phyloP scores from a whole-genome alignment of 2,113 vertebrate genomes.

The Cebus imitator region DNA sequence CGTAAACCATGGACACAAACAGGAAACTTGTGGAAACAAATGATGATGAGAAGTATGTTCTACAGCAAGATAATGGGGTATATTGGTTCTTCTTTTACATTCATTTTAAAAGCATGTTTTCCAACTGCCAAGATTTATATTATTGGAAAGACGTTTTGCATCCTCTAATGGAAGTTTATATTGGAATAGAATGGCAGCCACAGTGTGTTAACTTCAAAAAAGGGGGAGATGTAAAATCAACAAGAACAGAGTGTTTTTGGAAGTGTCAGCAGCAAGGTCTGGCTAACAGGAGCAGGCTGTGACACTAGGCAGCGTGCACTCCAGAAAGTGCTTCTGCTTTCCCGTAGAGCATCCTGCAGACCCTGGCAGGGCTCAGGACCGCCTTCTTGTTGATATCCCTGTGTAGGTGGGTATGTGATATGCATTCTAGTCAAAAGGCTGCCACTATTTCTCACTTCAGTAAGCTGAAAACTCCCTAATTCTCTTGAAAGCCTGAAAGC shows the following conservation, averaged over 20 bases:
- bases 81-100: background rate
- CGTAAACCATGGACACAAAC: background rate
- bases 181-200: background rate
- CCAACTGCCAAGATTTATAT: background rate
- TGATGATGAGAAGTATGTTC: background rate
- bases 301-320: background rate
- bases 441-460: background rate
- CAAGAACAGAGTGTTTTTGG: background rate
- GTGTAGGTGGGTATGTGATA: background rate
- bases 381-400: background rate
- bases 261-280: conserved; percentile 20
- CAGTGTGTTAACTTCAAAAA: background rate
- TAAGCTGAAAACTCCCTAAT: background rate
- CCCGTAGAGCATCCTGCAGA: background rate
- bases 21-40: background rate
- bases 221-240: background rate
- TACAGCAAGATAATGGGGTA: background rate
- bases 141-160: background rate
- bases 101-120: background rate
- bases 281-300: background rate
- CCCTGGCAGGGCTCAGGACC: background rate
- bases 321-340: background rate
- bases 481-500: conserved; percentile 12
- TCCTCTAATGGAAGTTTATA: background rate
- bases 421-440: background rate